These are phyloP conservation scores for Morbakka virulenta DNA, from an alignment of 30 jellyfish, hydroid and myxozoan species.

Conservation along the genomic window DNA sequence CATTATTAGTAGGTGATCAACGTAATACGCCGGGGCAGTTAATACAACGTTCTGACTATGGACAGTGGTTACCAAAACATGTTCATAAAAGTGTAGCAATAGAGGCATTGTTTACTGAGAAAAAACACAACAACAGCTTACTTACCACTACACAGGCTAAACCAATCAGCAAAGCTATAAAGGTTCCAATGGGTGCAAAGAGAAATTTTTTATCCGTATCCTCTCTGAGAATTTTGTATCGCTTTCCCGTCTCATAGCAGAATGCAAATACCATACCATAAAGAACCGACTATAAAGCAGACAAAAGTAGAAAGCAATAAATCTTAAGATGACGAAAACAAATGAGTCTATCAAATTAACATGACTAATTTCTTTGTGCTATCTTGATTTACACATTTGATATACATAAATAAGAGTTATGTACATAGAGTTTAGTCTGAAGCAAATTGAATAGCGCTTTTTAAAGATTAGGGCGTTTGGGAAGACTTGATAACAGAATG, in stretches of 20 bases:
- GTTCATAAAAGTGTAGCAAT: neutral
- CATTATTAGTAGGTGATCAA: too few species aligned
- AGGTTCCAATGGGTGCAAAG: constrained; percentile 11
- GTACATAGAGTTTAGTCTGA: too few species aligned
- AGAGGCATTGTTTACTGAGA: neutral
- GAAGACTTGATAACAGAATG: too few species aligned
- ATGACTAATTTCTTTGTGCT: too few species aligned
- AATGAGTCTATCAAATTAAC: too few species aligned
- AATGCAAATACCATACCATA: constrained; percentile 85
- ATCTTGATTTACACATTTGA: too few species aligned
- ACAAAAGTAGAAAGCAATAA: neutral
- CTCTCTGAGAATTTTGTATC: constrained; percentile 43
- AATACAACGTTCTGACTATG: too few species aligned
- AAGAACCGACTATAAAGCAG: constrained; percentile 61
- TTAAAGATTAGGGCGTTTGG: too few species aligned
- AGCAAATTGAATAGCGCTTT: too few species aligned
- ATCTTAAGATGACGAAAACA: neutral
- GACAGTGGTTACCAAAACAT: too few species aligned
- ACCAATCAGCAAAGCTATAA: constrained; percentile 36
- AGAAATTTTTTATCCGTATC: constrained; percentile 26
- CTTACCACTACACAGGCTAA: constrained; percentile 71
- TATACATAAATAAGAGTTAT: too few species aligned
- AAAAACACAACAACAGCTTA: neutral
- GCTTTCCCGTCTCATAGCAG: constrained; percentile 68
- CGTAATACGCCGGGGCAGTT: too few species aligned